Evolutionary conservation across 1,140 invertebrate species (phyloP), one percentile per base, ranked within the genome.

Genomic region (Nebria ingens): DNA sequence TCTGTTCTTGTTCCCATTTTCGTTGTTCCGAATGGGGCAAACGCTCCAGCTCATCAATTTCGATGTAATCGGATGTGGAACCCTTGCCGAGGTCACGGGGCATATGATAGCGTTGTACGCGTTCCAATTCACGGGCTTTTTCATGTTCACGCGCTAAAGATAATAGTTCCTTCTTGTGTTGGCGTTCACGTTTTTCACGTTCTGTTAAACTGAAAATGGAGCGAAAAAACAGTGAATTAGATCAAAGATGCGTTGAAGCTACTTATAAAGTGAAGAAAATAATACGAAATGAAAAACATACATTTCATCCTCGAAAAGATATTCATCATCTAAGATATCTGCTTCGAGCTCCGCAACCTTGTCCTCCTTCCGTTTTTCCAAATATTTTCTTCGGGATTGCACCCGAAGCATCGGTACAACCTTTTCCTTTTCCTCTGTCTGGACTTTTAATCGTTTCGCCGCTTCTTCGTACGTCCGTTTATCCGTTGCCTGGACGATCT

Each of bases 1-100:
- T 86, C 73, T 97, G 91, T 71, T 98, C 95, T 56, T 97, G 91
- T 76, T 99, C 97, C 97, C 96, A 99, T 78, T 96, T 93, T 58
- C 84, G 82, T 71, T 98, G 95, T 69, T 99, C 97, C 3, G 91
- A 93, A 70, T 94, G 88, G 1, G 89, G 87, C 25, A 86, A 79
- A 65, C 83, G 85, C 71, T 96, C 91, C 64, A 79, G 78, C 58
- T 88, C 86, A 73, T 95, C 92, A 21, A 92, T 87, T 72, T 98
- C 95, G 52, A 87, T 76, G 72, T 94, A 94, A 57, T 88, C 83
- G 49, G 75, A 77, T 77, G 68, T 67, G 68, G 85, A 77, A 57
- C 78, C 80, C 66, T 83, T 83, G 45, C 80, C 81, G 62, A 82
- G 65, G 69, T 91, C 89, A 62, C 86, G 81, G 0, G 94, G 94